Conservation (phyloP, 1,140 invertebrate species). For the Plodia interpunctella region DNA sequence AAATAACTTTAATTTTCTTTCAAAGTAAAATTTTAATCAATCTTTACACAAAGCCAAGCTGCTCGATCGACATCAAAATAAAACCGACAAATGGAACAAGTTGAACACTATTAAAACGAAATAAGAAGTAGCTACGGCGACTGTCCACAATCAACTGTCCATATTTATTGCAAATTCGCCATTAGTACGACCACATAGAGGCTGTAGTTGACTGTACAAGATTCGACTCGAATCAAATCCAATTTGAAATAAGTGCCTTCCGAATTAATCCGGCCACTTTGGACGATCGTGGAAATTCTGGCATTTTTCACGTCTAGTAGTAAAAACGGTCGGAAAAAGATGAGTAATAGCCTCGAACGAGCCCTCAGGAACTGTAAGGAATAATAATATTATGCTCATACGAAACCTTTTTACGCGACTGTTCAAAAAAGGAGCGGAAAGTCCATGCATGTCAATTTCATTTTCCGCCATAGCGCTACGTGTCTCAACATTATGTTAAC, state of each 20-base stretch:
- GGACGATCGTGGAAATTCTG: constrained; percentile 70
- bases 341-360: constrained; percentile 62
- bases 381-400: constrained; percentile 68
- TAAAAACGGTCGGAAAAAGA: constrained; percentile 70
- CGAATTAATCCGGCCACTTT: constrained; percentile 74
- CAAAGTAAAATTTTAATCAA: background rate
- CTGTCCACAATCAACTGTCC: too few species aligned
- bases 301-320: constrained; percentile 72
- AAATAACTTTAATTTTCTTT: too few species aligned
- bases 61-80: constrained; percentile 25
- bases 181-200: too few species aligned
- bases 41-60: background rate
- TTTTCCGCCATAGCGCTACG: too few species aligned
- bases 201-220: too few species aligned
- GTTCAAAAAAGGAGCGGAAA: too few species aligned
- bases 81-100: constrained; percentile 38
- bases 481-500: too few species aligned
- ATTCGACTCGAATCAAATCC: constrained; percentile 58
- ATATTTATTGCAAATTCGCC: too few species aligned
- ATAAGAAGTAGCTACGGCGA: constrained; percentile 34
- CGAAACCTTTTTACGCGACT: constrained; percentile 50
- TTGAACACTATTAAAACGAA: constrained; percentile 59
- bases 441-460: too few species aligned
- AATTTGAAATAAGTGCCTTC: constrained; percentile 75
- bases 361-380: constrained; percentile 57